Percentiles rank a stretch among this genome's conserved stretches.
These are phyloP conservation scores for Zaprionus bogoriensis DNA, from an alignment of 2,888 invertebrate genomes.

Conservation along the genomic window DNA sequence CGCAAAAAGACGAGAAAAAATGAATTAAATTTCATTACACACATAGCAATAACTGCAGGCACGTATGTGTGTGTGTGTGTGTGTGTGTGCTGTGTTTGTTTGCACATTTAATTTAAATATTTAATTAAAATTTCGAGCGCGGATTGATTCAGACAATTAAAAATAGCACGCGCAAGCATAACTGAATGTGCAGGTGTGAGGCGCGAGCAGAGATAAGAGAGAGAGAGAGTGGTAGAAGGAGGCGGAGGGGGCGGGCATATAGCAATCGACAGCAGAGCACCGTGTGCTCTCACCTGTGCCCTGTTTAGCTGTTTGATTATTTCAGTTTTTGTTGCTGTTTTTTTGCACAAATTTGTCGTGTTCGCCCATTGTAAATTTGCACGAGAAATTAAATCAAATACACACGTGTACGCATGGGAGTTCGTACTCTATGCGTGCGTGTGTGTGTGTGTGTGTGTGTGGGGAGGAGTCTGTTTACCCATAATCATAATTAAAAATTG, in stretches of 20 bases:
- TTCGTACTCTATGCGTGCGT: too few relatives aligned
- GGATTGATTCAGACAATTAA: slow-evolving; percentile 75
- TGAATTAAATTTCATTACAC: slow-evolving; percentile 55
- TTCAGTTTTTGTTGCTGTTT: slow-evolving; percentile 9
- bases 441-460: slow-evolving; percentile 3
- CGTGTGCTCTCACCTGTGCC: slow-evolving; percentile 5
- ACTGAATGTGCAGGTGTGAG: not conserved
- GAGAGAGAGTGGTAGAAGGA: not conserved
- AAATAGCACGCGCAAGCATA: slow-evolving; percentile 48
- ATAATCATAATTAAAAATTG: slow-evolving; percentile 69
- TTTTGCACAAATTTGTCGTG: slow-evolving; percentile 35
- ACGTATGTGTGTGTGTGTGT: slow-evolving; percentile 14
- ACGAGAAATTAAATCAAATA: slow-evolving; percentile 43
- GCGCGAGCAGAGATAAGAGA: not conserved
- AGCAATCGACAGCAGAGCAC: not conserved
- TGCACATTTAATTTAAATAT: slow-evolving; percentile 72
- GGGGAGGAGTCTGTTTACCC: slow-evolving; percentile 46
- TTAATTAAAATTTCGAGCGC: slow-evolving; percentile 75
- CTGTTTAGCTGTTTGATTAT: slow-evolving; percentile 42
- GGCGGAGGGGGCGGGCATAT: not conserved
- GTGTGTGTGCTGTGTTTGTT: slow-evolving; percentile 45
- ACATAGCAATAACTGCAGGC: slow-evolving; percentile 4
- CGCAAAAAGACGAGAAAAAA: slow-evolving; percentile 31
- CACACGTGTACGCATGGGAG: too few relatives aligned
- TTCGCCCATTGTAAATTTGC: slow-evolving; percentile 30